Base-by-base conservation (phyloP, 2,113 vertebrate genomes). In the Mixornis gularis region DNA sequence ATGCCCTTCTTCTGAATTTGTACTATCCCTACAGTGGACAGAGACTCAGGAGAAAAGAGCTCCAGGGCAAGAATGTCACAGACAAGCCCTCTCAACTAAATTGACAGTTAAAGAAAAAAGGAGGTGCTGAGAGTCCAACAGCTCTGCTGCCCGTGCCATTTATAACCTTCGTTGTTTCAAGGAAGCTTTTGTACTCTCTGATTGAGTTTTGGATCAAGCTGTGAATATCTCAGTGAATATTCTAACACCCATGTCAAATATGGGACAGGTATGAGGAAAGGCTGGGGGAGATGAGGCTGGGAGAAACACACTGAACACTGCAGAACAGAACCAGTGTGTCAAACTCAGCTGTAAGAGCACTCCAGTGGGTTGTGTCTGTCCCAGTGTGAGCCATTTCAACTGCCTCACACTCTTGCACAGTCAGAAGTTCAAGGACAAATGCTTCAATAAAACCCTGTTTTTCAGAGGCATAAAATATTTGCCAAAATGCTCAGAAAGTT, bases 341-440 rank as follows among this genome's bases (percentile, higher is more conserved):
- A 53, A 55, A 30, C 20, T 25, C 51, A 70, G 66, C 68, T 38
- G 44, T 10, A 36, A 69, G 58, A 46, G 44, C 1, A 17, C 90
- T 77, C 46, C 46, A 24, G 43, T 32, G 64, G 51, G 24, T 27
- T 77, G 27, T 38, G 34, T 49, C 58, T 68, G 52, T 60, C 85
- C 79, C 76, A 44, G 26, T 9, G 18, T 22, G 56, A 91, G 85
- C 74, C 4, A 1, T 26, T 65, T 77, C 92, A 94, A 55, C 62
- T 87, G 84, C 87, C 78, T 85, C 81, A 53, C 36, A 46, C 70
- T 65, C 46, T 0, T 36, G 41, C 34, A 56, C 2, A 44, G 59
- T 43, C 59, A 55, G 56, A 91, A 89, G 58, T 91, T 79, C 85
- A 93, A 90, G 82, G 93, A 58, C 76, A 78, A 85, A 77, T 62